These are phyloP conservation scores for Eremophila alpestris DNA, from an alignment of 2,797 vertebrate genomes.

Conservation along the genomic window DNA sequence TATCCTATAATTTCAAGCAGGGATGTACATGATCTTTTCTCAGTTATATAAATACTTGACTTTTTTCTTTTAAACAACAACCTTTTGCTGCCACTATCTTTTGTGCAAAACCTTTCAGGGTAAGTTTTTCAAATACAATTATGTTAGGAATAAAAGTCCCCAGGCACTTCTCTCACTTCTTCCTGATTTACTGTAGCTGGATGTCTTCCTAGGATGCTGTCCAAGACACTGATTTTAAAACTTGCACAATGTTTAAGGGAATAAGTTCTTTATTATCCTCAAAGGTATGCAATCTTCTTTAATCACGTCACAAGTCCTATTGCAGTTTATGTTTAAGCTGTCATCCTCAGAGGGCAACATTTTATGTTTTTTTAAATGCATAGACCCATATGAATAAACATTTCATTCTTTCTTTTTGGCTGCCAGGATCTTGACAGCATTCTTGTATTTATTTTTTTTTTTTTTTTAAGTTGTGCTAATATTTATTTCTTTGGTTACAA, in stretches of 20 bases:
- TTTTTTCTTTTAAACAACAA: neutral
- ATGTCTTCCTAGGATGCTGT: constrained; percentile 29
- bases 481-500: neutral
- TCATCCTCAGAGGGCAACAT: neutral
- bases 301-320: constrained; percentile 13
- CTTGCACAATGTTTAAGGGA: constrained; percentile 21
- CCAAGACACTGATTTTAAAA: constrained; percentile 18
- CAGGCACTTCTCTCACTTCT: constrained; percentile 7
- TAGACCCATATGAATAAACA: neutral
- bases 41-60: neutral
- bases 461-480: neutral
- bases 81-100: neutral
- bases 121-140: neutral
- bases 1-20: neutral
- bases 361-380: constrained; percentile 25
- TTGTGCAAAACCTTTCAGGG: neutral
- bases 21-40: neutral
- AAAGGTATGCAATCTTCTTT: constrained; percentile 15
- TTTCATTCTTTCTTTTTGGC: neutral
- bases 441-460: neutral
- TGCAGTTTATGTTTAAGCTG: constrained; percentile 18
- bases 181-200: constrained; percentile 30
- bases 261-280: constrained; percentile 18
- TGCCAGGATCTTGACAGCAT: neutral
- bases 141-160: neutral